Evolutionary conservation across 1,140 invertebrate species (phyloP).

Genomic region (Himalopsyche phryganea): DNA sequence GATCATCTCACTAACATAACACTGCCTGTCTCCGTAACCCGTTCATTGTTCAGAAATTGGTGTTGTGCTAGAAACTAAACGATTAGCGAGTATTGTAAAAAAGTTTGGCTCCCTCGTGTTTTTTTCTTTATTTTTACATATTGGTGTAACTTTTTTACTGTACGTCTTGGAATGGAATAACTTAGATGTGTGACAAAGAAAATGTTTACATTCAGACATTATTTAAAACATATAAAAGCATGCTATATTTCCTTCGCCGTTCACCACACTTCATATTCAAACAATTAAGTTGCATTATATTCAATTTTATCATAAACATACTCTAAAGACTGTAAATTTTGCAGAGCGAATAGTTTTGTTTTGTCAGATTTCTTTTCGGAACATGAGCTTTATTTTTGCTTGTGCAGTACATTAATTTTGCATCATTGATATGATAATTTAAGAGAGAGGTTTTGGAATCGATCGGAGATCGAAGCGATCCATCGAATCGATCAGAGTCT

Average conservation of each 20-base stretch:
- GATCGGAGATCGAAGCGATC: not conserved
- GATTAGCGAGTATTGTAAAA: constrained; percentile 15
- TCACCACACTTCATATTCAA: constrained; percentile 2
- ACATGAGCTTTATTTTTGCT: no score
- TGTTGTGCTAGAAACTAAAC: constrained; percentile 27
- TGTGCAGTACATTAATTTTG: no score
- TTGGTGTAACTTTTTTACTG: no score
- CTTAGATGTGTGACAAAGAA: not conserved
- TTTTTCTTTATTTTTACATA: constrained; percentile 9
- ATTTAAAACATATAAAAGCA: no score
- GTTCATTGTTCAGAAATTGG: constrained; percentile 19
- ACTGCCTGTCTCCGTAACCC: constrained; percentile 24
- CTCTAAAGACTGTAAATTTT: no score
- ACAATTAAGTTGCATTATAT: not conserved
- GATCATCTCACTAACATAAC: no score
- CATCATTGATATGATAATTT: no score
- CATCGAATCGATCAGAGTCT: constrained; percentile 36
- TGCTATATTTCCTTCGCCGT: not conserved
- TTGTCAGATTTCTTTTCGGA: no score
- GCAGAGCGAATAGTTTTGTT: no score
- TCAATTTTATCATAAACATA: constrained; percentile 5
- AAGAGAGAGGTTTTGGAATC: not conserved
- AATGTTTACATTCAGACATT: not conserved
- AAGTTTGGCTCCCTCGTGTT: not conserved
- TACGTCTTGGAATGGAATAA: no score